A percentile compares a stretch with the other conserved stretches of the same genome.
Evolutionary conservation across 1,140 invertebrate species (phyloP).

Genomic region (Drosophila arizonae): DNA sequence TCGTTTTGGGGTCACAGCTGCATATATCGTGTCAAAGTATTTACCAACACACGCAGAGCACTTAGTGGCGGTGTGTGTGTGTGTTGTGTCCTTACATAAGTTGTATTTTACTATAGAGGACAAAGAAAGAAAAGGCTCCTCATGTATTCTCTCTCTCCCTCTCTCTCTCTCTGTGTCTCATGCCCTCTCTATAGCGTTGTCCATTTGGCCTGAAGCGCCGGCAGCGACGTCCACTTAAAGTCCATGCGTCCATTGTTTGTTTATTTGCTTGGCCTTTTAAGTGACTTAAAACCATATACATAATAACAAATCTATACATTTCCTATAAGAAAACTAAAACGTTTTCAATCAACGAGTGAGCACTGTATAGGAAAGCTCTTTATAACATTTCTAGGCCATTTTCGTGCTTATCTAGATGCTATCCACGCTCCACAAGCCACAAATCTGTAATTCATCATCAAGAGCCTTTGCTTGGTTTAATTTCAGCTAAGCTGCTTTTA

Average conservation of each 20-base stretch:
- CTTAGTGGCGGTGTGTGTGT: slow-evolving; percentile 17
- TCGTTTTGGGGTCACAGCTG: slow-evolving; percentile 52
- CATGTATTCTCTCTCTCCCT: slow-evolving; percentile 11
- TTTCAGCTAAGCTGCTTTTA: slow-evolving; percentile 39
- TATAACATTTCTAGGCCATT: background rate
- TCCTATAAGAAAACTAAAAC: too few species aligned
- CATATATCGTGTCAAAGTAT: slow-evolving; percentile 56
- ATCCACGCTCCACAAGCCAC: background rate
- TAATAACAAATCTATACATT: too few species aligned
- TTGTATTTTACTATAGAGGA: slow-evolving; percentile 47
- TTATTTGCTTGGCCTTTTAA: slow-evolving; percentile 35
- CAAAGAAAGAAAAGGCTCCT: slow-evolving; percentile 6
- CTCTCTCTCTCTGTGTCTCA: background rate
- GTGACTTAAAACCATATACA: background rate
- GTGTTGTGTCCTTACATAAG: slow-evolving; percentile 67
- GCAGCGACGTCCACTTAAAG: slow-evolving; percentile 42
- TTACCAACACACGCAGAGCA: slow-evolving; percentile 27
- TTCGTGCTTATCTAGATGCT: background rate
- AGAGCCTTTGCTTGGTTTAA: slow-evolving; percentile 18
- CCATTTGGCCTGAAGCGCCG: slow-evolving; percentile 41
- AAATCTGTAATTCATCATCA: background rate
- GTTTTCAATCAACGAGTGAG: too few species aligned
- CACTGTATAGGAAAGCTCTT: too few species aligned
- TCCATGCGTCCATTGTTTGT: slow-evolving; percentile 46
- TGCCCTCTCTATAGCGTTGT: background rate